Base-by-base conservation (phyloP, 2,797 vertebrate species). In the Lycodopsis pacificus region DNA sequence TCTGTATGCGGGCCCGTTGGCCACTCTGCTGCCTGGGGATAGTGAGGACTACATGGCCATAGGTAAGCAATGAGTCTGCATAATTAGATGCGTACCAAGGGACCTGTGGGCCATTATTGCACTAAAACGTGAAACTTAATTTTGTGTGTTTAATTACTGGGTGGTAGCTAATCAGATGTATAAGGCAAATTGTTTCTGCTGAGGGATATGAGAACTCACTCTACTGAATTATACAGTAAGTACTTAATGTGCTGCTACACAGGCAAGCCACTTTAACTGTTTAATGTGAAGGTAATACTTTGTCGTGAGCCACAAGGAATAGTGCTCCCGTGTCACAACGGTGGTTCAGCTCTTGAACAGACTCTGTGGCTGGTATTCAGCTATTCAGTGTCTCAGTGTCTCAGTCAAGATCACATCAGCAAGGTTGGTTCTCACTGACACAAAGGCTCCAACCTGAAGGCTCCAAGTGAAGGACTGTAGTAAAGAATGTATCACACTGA, bases 1-100 rank as follows among this genome's bases (percentile, higher is more conserved):
- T 49, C 89, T 97, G 0, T 97, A 96, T 11, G 93, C 93, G 5
- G 97, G 97, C 67, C 96, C 96, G 4, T 32, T 96, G 87, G 92
- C 95, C 76, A 92, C 94, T 69, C 93, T 93, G 56, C 91, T 93
- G 88, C 92, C 94, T 1, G 94, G 92, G 74, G 95, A 92, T 25
- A 25, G 83, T 7, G 94, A 96, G 84, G 95, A 95, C 90, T 97
- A 95, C 94, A 94, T 96, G 88, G 96, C 95, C 73, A 95, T 97
- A 92, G 96, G 96, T 97, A 96, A 80, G 62, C 27, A 77, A 68
- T 14, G 25, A 77, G 67, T 71, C 49, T 57, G 20, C 42, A 51
- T 91, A 84, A 90, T 91, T 77, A 86, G 73, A 80, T 62, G 64
- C n/a, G 48, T 68, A 71, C 75, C 48, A 10, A 22, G 58, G 68